A percentile compares a stretch with the other conserved stretches of the same genome.
These are phyloP conservation scores for Dendrocincla fuliginosa DNA, from an alignment of 2,797 vertebrate genomes.

Conservation along the genomic window DNA sequence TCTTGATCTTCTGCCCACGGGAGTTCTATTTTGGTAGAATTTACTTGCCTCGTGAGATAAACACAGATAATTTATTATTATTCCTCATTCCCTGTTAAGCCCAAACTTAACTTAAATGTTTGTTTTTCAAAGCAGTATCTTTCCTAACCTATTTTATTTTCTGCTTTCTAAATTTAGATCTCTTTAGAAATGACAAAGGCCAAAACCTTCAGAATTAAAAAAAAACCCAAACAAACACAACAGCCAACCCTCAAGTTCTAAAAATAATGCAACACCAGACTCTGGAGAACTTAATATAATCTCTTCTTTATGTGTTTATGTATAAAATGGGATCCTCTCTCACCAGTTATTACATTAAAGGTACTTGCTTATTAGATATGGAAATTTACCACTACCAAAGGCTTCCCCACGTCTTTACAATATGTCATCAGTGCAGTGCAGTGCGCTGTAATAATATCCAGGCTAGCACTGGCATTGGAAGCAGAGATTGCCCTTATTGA, in stretches of 20 bases:
- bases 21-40: constrained; percentile 27
- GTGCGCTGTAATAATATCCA: not conserved
- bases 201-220: not conserved
- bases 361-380: not conserved
- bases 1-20: not conserved
- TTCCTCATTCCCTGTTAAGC: not conserved
- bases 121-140: constrained; percentile 11
- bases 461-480: not conserved
- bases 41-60: constrained; percentile 29
- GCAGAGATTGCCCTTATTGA: not conserved
- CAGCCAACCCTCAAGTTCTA: not conserved
- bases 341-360: not conserved
- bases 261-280: not conserved
- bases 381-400: not conserved
- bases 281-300: not conserved
- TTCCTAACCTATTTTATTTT: constrained; percentile 22
- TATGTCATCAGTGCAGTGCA: not conserved
- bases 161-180: not conserved
- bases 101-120: not conserved
- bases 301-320: not conserved
- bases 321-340: not conserved
- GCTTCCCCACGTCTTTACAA: not conserved
- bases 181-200: not conserved
- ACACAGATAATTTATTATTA: constrained; percentile 22
- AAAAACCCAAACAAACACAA: not conserved